A percentile compares a stretch with the other conserved stretches of the same genome.
phyloP scores from a whole-genome alignment of 2,113 vertebrate species.

The Corythaixoides concolor region DNA sequence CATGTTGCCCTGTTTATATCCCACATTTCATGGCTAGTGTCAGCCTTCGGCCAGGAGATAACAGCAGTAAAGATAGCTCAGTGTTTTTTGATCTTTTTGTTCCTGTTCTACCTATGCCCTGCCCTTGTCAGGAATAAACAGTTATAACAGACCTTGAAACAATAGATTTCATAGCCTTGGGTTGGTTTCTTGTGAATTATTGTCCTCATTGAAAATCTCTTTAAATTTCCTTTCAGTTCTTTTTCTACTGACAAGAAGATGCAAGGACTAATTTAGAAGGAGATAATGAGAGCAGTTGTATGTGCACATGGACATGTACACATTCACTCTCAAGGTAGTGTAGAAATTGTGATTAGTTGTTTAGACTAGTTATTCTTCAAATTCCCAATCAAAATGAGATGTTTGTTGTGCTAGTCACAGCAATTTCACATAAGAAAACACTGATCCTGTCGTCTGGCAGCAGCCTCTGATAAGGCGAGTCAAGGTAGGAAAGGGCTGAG shows the following conservation, averaged over 20 bases:
- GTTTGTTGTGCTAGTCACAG: neutral
- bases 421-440: neutral
- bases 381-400: neutral
- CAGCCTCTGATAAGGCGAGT: neutral
- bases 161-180: neutral
- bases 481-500: neutral
- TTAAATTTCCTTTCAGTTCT: neutral
- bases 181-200: neutral
- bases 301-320: neutral
- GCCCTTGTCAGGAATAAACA: neutral
- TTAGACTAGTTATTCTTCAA: neutral
- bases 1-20: neutral
- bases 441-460: neutral
- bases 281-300: neutral
- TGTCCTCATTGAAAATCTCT: neutral
- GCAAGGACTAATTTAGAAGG: neutral
- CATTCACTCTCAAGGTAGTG: neutral
- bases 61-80: neutral
- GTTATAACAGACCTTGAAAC: neutral
- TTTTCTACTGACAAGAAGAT: neutral
- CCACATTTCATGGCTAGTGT: neutral
- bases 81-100: neutral
- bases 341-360: conserved; percentile 5
- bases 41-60: neutral
- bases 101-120: neutral